Base-by-base conservation (phyloP, 2,113 vertebrate genomes). In the Scophthalmus maximus region DNA sequence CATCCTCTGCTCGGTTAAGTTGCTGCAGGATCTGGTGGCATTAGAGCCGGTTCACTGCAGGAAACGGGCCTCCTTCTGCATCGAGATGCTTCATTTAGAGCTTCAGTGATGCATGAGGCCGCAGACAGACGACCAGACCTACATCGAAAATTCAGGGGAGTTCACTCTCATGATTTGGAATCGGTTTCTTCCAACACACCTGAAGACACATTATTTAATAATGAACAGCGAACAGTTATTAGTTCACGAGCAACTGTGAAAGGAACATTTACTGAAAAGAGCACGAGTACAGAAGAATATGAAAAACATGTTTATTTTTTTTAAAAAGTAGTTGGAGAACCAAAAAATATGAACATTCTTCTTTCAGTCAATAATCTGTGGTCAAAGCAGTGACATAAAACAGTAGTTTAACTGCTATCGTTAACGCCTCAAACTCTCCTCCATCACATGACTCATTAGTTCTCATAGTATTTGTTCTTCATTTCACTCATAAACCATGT, bases 41-140 rank as follows among this genome's bases (percentile, higher is more conserved):
- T 51, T 11, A 68, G 65, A 61, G 22, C n/a, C 2, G 44, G 18
- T 52, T 71, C 55, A 58, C 36, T 42, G 36, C 55, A 53, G 59
- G 71, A 67, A 79, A 72, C 56, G 42, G 52, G 51, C 52, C 55
- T 63, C 51, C 30, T 51, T 17, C 61, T 20, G 29, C 3, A 15
- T 20, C 36, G 53, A 74, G 68, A 68, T 23, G 50, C 53, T 49
- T 32, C 63, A 73, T 77, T 64, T 58, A 70, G 22, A 9, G 50
- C 62, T 68, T 12, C 47, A 52, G 34, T 64, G 55, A 72, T 44
- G 76, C 59, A 14, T 53, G 51, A 69, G 20, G 38, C 38, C 25
- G 47, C 63, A 32, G 67, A 72, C 52, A 70, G 51, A 58, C 26
- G 38, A 29, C 6, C 60, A 38, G 18, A 49, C 20, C 47, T 36